A percentile compares a stretch with the other conserved stretches of the same genome.
Conservation (phyloP, 2,797 vertebrate genomes). For the Coracias cyanogaster region DNA sequence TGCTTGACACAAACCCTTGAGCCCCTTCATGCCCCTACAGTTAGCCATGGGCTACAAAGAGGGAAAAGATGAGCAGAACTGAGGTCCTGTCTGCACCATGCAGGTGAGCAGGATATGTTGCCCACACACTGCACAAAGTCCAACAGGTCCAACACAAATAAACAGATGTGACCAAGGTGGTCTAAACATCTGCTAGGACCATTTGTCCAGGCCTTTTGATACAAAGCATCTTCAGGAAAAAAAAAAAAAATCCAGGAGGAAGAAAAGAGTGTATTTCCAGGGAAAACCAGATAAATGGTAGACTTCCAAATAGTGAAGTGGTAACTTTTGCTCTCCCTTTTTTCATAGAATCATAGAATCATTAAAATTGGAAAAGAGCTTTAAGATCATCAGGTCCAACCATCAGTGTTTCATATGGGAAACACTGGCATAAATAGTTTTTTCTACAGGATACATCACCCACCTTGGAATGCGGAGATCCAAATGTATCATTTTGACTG, state of each 20-base stretch:
- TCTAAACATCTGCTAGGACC: slow-evolving; percentile 12
- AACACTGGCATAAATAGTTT: neutral
- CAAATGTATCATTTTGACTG: neutral
- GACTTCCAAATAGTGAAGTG: neutral
- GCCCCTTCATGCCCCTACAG: neutral
- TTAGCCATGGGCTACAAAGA: neutral
- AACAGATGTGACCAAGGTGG: neutral
- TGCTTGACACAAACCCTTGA: neutral
- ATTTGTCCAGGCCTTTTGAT: neutral
- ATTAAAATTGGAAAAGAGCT: too few species aligned
- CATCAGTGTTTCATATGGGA: neutral
- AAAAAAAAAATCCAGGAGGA: neutral
- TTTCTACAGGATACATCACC: neutral
- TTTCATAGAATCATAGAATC: neutral
- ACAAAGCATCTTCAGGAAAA: neutral
- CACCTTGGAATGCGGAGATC: neutral
- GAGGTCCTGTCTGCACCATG: neutral
- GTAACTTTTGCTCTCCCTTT: neutral
- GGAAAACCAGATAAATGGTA: neutral
- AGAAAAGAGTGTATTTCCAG: neutral
- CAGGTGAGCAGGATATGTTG: neutral
- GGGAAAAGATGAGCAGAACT: neutral
- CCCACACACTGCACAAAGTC: neutral
- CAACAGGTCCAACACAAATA: neutral
- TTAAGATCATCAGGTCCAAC: too few species aligned